Base-by-base conservation (phyloP, 2,113 vertebrate genomes). In the Aramus guarauna region DNA sequence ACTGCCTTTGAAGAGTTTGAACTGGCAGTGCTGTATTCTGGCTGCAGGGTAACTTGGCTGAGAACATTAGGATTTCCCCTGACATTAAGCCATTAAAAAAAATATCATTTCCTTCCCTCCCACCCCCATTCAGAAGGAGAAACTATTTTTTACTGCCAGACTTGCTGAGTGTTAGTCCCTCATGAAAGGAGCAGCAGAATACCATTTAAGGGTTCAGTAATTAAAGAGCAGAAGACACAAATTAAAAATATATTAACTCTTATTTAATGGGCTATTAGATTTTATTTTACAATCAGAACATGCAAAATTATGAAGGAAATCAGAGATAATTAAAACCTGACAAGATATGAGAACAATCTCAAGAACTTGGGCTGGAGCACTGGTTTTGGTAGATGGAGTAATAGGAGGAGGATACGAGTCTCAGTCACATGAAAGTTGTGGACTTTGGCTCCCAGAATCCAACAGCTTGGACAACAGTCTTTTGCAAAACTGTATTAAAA, bases 1-100 rank as follows among this genome's bases (percentile, higher is more conserved):
- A 69, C 73, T 92, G 89, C 76, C 94, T 97, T 96, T 95, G 96
- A 97, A 91, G 83, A 79, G 66, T 89, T 96, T 94, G 91, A 97
- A 94, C 89, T 95, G 95, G 92, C 95, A 96, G 69, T 91, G 91
- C 91, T 91, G 36, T 95, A 45, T 87, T 89, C 96, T 97, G 91
- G 91, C 95, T 96, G 52, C 69, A 60, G 94, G 89, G 74, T 92
- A 72, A 41, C 92, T 97, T 97, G 97, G 96, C 96, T 47, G 53
- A 92, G 83, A 94, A 95, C 64, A 66, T 91, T 78, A 72, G 91
- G 91, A 97, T 96, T 97, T 97, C 88, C 92, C 88, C 86, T 94
- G 81, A 95, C 92, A 92, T 89, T 78, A 89, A 91, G 43, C 64
- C 62, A 72, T 89, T 94, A 32, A 64, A 67, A 19, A 55, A 71